Conservation (phyloP, 1,140 invertebrate genomes). For the Aphis gossypii region DNA sequence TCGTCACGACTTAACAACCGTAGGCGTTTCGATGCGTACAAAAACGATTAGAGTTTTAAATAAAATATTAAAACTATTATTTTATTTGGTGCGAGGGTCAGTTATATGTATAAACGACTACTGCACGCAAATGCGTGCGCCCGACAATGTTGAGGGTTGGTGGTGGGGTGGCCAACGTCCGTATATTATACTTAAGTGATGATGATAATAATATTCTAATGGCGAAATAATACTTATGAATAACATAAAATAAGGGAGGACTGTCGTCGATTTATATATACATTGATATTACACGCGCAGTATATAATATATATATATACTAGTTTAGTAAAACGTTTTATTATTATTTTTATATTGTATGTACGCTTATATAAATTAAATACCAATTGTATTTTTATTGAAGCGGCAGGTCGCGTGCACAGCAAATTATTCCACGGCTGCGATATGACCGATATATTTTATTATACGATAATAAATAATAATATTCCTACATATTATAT, state of each 20-base stretch:
- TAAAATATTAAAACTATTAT: background rate
- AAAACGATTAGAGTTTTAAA: background rate
- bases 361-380: background rate
- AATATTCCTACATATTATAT: background rate
- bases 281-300: background rate
- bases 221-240: background rate
- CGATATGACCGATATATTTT: background rate
- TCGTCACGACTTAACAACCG: constrained; percentile 32
- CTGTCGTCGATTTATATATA: background rate
- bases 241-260: background rate
- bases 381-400: constrained; percentile 33
- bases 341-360: background rate
- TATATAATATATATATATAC: background rate
- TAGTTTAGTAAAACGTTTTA: background rate
- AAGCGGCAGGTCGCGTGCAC: background rate
- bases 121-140: background rate
- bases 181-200: background rate
- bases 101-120: background rate
- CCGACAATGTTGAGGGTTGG: too few relatives aligned
- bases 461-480: background rate
- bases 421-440: background rate
- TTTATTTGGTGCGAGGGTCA: background rate
- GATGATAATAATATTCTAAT: background rate
- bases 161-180: background rate
- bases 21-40: constrained; percentile 18